Conservation (phyloP, 2,113 vertebrate species). For the Salvelinus alpinus region DNA sequence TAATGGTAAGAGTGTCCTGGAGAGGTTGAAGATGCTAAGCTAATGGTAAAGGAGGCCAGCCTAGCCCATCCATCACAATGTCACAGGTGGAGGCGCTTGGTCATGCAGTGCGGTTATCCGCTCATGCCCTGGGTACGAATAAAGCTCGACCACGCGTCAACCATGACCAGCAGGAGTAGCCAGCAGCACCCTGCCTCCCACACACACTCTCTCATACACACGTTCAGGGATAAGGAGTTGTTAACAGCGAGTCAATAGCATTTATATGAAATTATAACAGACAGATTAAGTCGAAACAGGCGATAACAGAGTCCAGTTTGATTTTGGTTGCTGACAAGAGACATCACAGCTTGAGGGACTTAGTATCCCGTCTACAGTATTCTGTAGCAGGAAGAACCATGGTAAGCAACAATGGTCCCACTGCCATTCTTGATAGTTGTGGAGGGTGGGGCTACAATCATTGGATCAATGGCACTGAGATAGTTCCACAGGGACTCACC, state of each 20-base stretch:
- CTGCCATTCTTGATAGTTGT: background rate
- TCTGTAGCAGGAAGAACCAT: no score
- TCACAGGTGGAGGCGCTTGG: conserved; percentile 25
- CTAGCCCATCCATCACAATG: conserved; percentile 26
- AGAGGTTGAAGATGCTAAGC: conserved; percentile 30
- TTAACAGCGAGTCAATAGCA: conserved; percentile 39
- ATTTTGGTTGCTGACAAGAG: background rate
- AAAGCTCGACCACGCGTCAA: conserved; percentile 16
- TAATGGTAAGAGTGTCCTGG: conserved; percentile 32
- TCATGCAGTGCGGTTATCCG: conserved; percentile 23
- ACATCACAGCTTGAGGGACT: background rate
- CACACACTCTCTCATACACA: background rate
- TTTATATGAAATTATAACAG: background rate
- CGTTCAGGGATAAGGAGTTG: conserved; percentile 11
- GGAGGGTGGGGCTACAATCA: background rate
- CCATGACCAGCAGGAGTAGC: conserved; percentile 8
- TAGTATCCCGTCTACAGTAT: no score
- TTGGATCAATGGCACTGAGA: conserved; percentile 24
- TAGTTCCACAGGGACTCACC: conserved; percentile 45
- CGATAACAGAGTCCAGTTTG: background rate
- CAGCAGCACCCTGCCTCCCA: conserved; percentile 2
- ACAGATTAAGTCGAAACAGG: background rate
- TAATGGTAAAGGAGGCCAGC: conserved; percentile 21
- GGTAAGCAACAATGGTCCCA: background rate
- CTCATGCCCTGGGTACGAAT: conserved; percentile 32